Conservation (phyloP, 2,888 invertebrate species). For the Cerceris rybyensis region DNA sequence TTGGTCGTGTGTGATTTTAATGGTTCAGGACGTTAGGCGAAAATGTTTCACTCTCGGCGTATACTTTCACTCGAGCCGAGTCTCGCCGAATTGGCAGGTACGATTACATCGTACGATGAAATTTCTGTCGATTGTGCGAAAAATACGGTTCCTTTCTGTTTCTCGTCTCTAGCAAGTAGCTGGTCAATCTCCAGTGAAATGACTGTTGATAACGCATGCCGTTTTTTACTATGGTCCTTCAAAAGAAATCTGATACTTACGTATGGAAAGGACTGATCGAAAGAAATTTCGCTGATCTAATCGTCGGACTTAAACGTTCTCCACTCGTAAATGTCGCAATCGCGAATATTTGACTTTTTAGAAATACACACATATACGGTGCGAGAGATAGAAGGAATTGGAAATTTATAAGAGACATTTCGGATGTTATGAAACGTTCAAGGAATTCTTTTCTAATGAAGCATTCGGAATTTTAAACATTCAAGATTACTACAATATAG, state of each 20-base stretch:
- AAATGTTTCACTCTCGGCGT: conserved; percentile 62
- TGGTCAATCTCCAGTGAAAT: neutral
- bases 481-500: too few species aligned
- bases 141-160: conserved; percentile 19
- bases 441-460: conserved; percentile 10
- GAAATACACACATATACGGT: conserved; percentile 2
- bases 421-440: conserved; percentile 23
- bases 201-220: conserved; percentile 4
- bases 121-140: conserved; percentile 62
- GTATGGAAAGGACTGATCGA: neutral
- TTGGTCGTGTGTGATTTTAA: conserved; percentile 40
- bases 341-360: conserved; percentile 36
- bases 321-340: conserved; percentile 38
- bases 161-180: conserved; percentile 6
- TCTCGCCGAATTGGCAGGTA: conserved; percentile 64
- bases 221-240: neutral
- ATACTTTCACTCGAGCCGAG: conserved; percentile 64
- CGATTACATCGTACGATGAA: conserved; percentile 64
- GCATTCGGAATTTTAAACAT: too few species aligned
- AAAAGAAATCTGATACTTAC: conserved; percentile 31
- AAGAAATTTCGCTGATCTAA: conserved; percentile 4
- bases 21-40: conserved; percentile 61
- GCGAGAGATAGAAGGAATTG: conserved; percentile 8
- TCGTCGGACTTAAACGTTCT: conserved; percentile 8
- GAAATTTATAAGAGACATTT: conserved; percentile 23